Conservation (phyloP, 23 tunicate genomes). For the Ascidia mentula region DNA sequence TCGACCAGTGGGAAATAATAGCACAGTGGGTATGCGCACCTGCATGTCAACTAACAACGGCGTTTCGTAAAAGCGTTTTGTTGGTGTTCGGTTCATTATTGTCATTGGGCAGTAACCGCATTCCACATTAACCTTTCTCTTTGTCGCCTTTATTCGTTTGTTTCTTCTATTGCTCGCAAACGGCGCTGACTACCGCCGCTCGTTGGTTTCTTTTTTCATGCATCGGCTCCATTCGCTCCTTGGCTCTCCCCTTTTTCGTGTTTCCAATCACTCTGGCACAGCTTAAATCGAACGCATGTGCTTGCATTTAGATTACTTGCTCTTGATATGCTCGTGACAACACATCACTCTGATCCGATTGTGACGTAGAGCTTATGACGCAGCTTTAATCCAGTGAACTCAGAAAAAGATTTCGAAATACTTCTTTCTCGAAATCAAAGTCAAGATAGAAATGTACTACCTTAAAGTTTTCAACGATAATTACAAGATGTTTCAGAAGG, state of each 20-base stretch:
- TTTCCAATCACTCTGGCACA: neutral
- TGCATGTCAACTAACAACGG: neutral
- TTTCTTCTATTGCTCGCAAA: neutral
- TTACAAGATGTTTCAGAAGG: too few species aligned
- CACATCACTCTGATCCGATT: slow-evolving; percentile 18
- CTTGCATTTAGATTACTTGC: slow-evolving; percentile 12
- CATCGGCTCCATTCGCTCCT: slow-evolving; percentile 8
- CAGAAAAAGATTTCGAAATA: neutral
- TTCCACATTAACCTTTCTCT: neutral
- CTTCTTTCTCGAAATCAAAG: too few species aligned
- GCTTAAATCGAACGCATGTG: slow-evolving; percentile 7
- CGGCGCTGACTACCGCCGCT: neutral
- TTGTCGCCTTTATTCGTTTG: neutral
- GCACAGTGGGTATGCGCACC: slow-evolving; percentile 6
- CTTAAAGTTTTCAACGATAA: too few species aligned
- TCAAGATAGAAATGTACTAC: too few species aligned
- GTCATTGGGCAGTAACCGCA: neutral
- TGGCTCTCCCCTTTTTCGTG: slow-evolving; percentile 5
- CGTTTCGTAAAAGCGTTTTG: neutral
- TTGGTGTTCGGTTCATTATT: neutral
- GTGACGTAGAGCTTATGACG: neutral
- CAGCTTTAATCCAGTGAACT: neutral
- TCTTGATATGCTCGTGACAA: slow-evolving; percentile 6
- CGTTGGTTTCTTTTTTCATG: slow-evolving; percentile 14
- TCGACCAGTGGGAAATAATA: neutral